Evolutionary conservation across 2,113 vertebrate species (phyloP).

Genomic region (Craseonycteris thonglongyai): DNA sequence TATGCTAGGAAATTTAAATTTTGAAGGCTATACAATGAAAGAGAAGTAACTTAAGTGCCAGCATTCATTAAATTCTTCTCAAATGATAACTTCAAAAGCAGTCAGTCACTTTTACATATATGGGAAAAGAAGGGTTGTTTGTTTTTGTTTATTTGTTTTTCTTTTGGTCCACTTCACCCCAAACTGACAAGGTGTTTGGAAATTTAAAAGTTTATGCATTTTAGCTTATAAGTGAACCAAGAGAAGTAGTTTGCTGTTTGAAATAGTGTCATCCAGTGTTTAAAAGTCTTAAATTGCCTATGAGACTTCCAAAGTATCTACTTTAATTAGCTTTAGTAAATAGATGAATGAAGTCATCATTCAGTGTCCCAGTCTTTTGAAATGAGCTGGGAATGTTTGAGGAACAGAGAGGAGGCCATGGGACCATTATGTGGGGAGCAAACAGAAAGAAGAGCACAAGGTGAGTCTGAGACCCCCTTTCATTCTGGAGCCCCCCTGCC

Average conservation of each 20-base stretch:
- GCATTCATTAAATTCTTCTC: conserved; percentile 7
- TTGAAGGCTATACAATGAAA: conserved; percentile 12
- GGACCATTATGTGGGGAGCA: background rate
- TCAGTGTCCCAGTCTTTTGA: background rate
- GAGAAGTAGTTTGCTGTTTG: background rate
- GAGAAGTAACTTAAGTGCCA: background rate
- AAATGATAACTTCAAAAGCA: conserved; percentile 23
- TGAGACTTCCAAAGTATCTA: background rate
- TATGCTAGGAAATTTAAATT: conserved; percentile 7
- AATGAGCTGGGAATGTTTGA: background rate
- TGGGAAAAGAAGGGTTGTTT: background rate
- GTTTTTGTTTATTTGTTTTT: background rate
- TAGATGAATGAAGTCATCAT: background rate
- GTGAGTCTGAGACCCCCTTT: background rate
- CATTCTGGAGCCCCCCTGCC: too few relatives aligned
- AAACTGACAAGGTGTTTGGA: background rate
- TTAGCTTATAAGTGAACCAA: background rate
- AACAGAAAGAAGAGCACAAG: background rate
- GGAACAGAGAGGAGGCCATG: background rate
- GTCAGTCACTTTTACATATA: background rate
- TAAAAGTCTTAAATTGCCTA: conserved; percentile 26
- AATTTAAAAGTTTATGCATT: background rate
- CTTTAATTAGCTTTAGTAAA: conserved; percentile 33
- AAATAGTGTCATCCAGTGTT: conserved; percentile 16
- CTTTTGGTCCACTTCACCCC: background rate